These are phyloP conservation scores for Sarcophilus harrisii DNA, from an alignment of 2,797 vertebrate genomes.

Conservation along the genomic window DNA sequence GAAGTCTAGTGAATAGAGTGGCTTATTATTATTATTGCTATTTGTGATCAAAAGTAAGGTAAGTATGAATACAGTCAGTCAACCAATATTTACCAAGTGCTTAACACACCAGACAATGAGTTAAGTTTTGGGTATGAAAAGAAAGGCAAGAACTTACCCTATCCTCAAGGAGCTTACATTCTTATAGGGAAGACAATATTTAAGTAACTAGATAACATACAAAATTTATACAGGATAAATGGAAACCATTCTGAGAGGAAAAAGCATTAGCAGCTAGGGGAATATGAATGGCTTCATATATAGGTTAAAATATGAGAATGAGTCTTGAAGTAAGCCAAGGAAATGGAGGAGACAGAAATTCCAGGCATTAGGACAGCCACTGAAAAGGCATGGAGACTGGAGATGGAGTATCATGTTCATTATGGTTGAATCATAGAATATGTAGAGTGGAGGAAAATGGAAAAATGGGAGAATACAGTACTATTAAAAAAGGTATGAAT, in stretches of 20 bases:
- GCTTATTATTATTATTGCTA: not conserved
- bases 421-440: not conserved
- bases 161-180: not conserved
- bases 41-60: not conserved
- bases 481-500: not conserved
- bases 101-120: not conserved
- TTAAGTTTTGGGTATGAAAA: not conserved
- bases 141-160: not conserved
- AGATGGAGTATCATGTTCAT: not conserved
- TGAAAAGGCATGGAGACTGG: not conserved
- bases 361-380: not conserved
- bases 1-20: not conserved
- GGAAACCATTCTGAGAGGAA: not conserved
- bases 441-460: not conserved
- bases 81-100: not conserved
- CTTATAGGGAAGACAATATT: not conserved
- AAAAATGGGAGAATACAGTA: not conserved
- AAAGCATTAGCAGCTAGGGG: not conserved
- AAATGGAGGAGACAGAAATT: not conserved
- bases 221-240: not conserved
- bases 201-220: not conserved
- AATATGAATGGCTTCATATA: not conserved
- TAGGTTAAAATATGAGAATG: not conserved
- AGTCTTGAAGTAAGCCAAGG: not conserved
- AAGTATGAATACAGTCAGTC: not conserved